Evolutionary conservation across 2,797 vertebrate species (phyloP).

Genomic region (Sebastes kiyomatsui): DNA sequence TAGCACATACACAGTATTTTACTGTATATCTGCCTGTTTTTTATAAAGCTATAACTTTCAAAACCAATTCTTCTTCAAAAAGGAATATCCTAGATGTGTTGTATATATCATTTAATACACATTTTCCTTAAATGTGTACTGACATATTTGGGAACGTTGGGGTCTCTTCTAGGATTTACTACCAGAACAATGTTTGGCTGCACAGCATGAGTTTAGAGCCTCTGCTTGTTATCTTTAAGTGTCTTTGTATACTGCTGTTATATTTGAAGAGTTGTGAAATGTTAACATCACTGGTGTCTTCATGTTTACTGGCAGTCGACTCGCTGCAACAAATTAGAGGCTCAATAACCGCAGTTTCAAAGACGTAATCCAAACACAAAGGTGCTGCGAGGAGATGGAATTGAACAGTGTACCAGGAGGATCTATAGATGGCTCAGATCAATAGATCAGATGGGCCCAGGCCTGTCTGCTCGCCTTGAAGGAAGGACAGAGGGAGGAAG

Average conservation of each 20-base stretch:
- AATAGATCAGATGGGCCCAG: conserved; percentile 52
- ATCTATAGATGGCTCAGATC: conserved; percentile 60
- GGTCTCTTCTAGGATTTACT: background rate
- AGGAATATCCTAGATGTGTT: too few relatives aligned
- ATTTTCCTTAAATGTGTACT: background rate
- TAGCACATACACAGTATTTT: background rate
- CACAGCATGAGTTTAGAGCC: background rate
- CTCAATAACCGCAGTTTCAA: conserved; percentile 9
- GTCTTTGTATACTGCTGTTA: background rate
- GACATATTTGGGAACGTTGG: background rate
- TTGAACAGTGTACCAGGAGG: conserved; percentile 22
- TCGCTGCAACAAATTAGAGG: conserved; percentile 25
- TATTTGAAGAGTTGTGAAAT: conserved; percentile 6
- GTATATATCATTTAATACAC: background rate
- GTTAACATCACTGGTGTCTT: conserved; percentile 14
- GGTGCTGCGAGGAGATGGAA: conserved; percentile 31
- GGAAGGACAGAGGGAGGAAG: conserved; percentile 33
- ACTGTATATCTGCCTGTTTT: background rate
- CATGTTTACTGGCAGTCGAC: conserved; percentile 34
- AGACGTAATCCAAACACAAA: conserved; percentile 42
- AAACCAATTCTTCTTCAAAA: background rate
- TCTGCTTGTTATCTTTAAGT: background rate
- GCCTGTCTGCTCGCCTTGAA: conserved; percentile 54
- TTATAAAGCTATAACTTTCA: background rate
- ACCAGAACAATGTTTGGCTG: background rate